Conservation (phyloP, 2,888 invertebrate genomes). For the Folsomia candida region DNA sequence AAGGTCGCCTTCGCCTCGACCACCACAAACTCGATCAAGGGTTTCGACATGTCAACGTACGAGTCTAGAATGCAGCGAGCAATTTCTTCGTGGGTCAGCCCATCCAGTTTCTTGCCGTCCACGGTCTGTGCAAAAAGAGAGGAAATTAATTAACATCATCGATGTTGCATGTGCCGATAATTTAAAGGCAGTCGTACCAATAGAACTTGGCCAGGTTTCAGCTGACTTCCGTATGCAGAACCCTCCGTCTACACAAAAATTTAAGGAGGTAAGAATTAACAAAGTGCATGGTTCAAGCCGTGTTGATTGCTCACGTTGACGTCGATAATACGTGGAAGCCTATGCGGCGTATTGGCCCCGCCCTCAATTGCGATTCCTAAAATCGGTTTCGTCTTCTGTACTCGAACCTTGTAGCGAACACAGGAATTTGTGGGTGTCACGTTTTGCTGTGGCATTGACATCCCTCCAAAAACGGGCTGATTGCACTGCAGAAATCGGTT, state of each 20-base stretch:
- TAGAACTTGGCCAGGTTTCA: constrained; percentile 91
- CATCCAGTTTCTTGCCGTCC: constrained; percentile 69
- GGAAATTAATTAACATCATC: too few species aligned
- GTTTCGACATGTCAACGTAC: constrained; percentile 82
- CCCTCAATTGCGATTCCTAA: constrained; percentile 97
- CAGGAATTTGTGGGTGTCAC: constrained; percentile 22
- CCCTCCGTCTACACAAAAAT: constrained; percentile 75
- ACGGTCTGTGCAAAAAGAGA: too few species aligned
- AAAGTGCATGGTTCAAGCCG: constrained; percentile 67
- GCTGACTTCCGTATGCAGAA: constrained; percentile 85
- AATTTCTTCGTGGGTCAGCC: constrained; percentile 83
- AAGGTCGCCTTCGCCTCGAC: constrained; percentile 70
- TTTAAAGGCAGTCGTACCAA: too few species aligned
- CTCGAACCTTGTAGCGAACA: constrained; percentile 68
- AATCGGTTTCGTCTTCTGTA: constrained; percentile 89
- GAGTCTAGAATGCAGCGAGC: constrained; percentile 89
- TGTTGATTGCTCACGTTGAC: constrained; percentile 73
- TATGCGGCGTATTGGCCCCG: constrained; percentile 92
- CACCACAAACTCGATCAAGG: constrained; percentile 89
- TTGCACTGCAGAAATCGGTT: too few species aligned
- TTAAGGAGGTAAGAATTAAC: background rate
- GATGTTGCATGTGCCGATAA: too few species aligned
- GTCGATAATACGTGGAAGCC: constrained; percentile 90
- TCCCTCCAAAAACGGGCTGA: too few species aligned
- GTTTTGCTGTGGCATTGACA: too few species aligned